A percentile compares a stretch with the other conserved stretches of the same genome.
Conservation (phyloP, 2,113 vertebrate species). For the Petaurus breviceps region DNA sequence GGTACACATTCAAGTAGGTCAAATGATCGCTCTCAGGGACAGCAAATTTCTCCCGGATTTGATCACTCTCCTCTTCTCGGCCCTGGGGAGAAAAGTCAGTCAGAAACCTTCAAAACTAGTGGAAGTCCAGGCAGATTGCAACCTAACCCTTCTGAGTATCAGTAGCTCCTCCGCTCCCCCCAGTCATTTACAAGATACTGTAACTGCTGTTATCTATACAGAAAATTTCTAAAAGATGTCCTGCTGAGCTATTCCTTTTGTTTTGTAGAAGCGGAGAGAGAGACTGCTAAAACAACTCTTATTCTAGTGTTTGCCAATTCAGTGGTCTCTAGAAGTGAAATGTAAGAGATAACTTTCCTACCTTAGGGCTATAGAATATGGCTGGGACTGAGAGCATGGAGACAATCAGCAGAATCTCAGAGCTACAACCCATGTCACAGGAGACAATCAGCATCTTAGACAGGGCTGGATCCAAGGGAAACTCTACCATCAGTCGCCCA, state of each 20-base stretch:
- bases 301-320: neutral
- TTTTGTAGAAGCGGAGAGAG: neutral
- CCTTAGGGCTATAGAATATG: constrained; percentile 99
- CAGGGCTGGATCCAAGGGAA: constrained; percentile 96
- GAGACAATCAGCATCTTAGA: constrained; percentile 99
- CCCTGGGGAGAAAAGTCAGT: constrained; percentile 84
- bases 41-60: constrained; percentile 98
- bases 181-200: neutral
- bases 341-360: constrained; percentile 47
- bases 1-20: constrained; percentile 97
- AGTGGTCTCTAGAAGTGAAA: neutral
- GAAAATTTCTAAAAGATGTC: no score
- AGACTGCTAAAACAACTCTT: neutral
- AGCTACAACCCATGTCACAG: constrained; percentile 98
- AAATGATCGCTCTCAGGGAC: constrained; percentile 98
- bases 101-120: neutral
- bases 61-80: constrained; percentile 98
- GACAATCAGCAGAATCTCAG: constrained; percentile 97
- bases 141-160: neutral
- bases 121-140: neutral
- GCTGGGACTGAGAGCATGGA: constrained; percentile 99
- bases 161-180: neutral
- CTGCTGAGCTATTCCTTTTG: neutral
- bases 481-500: constrained; percentile 98
- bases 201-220: neutral